phyloP scores from a whole-genome alignment of 2,888 invertebrate genomes.

The Limenitis camilla region DNA sequence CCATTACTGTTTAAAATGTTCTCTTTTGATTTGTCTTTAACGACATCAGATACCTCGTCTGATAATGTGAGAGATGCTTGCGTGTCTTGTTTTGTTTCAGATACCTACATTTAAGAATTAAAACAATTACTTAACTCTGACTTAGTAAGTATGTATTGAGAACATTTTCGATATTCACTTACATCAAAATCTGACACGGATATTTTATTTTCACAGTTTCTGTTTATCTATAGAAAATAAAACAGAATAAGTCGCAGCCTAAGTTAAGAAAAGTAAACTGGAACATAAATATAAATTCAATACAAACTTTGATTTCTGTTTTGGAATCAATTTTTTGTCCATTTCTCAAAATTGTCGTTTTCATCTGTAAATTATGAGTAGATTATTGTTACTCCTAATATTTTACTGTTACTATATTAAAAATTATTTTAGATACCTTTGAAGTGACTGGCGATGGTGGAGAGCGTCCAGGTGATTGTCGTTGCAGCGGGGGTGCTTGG shows the following conservation, averaged over 20 bases:
- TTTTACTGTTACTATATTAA: neutral
- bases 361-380: constrained; percentile 20
- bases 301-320: constrained; percentile 35
- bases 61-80: neutral
- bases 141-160: neutral
- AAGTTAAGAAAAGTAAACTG: neutral
- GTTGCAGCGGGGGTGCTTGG: constrained; percentile 30
- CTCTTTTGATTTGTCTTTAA: constrained; percentile 9
- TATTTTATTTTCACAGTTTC: constrained; percentile 24
- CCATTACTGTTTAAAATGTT: constrained; percentile 8
- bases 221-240: constrained; percentile 24
- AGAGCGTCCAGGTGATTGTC: constrained; percentile 38
- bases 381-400: neutral
- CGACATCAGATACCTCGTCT: neutral
- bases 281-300: neutral
- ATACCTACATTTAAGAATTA: constrained; percentile 3
- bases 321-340: constrained; percentile 32
- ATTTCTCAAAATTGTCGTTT: constrained; percentile 24
- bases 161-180: neutral
- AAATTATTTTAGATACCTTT: constrained; percentile 31
- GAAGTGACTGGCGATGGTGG: constrained; percentile 27
- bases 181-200: constrained; percentile 8
- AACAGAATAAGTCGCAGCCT: neutral
- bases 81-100: neutral
- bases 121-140: neutral